Base-by-base conservation (phyloP, 1,140 invertebrate genomes). In the Leptestheria dahalacensis region DNA sequence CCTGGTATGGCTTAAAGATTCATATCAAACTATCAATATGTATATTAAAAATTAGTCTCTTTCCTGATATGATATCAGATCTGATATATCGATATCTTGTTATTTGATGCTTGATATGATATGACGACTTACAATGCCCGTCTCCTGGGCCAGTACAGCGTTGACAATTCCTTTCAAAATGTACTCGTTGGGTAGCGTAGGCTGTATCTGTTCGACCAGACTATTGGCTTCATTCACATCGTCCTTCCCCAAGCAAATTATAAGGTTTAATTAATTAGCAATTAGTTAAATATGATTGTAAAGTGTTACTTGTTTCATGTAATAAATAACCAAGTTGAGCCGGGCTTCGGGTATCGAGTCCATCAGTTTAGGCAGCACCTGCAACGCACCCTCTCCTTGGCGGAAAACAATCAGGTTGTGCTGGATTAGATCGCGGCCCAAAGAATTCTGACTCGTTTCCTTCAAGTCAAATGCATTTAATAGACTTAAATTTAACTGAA, bases 361-460 rank as follows among this genome's bases (percentile, higher is more conserved):
- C 2, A 99, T 84, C 18, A 98, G 72, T 26, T 84, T 82, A 0
- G 95, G 94, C 47, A 98, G 75, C 15, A 94, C 79, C 78, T 91
- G 77, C 28, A 99, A 73, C 3, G 96, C 91, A 11, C 91, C 91
- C 72, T 97, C 92, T 0, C 96, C 96, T 63, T 84, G 85, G 64
- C 88, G 77, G 70, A 99, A 99, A 11, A 99, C 95, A 23, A 97
- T 93, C 64, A 94, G 75, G 73, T 99, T 99, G 69, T 99, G 95
- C 53, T 86, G 84, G 23, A 99, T 85, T 26, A 98, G 75, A 75
- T 97, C 93, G 33, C 3, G 53, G 53, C n/a, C 53, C 23, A 29
- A 50, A 28, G 51, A 53, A 20, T 28, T 20, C n/a, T 33, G 58
- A 18, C 3, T 52, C n/a, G 25, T 41, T 15, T 26, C 1, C 3